phyloP scores from a whole-genome alignment of 2,797 vertebrate genomes.

The Gila robusta region DNA sequence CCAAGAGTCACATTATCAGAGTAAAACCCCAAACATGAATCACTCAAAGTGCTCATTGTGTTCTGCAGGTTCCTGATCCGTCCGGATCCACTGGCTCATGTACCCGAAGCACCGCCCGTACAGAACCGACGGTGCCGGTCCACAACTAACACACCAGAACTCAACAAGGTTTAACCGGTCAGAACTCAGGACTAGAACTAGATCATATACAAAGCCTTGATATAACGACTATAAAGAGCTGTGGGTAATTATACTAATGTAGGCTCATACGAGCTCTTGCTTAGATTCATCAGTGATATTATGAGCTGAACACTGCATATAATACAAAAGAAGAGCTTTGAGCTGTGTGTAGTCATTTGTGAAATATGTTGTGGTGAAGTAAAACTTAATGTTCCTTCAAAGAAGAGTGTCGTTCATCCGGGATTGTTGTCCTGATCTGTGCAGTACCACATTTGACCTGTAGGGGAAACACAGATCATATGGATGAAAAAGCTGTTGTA shows the following conservation, averaged over 20 bases:
- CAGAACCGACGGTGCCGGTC: constrained; percentile 82
- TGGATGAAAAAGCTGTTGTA: constrained; percentile 20
- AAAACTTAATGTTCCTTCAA: background rate
- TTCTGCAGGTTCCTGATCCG: constrained; percentile 88
- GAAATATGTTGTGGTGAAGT: background rate
- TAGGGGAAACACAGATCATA: constrained; percentile 8
- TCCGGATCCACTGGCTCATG: constrained; percentile 90
- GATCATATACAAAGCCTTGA: background rate
- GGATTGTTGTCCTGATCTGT: background rate
- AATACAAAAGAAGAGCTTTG: background rate
- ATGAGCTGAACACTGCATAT: constrained; percentile 4
- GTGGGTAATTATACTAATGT: background rate
- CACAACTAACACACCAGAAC: constrained; percentile 79
- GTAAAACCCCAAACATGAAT: background rate
- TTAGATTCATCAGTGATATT: constrained; percentile 30
- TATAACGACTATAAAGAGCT: background rate
- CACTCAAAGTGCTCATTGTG: background rate
- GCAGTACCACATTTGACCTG: background rate
- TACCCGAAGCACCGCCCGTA: constrained; percentile 84
- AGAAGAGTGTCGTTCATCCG: background rate
- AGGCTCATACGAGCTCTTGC: background rate
- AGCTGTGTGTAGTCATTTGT: background rate
- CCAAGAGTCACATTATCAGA: background rate
- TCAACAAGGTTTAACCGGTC: constrained; percentile 78
- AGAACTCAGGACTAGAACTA: background rate